Evolutionary conservation across 2,888 invertebrate genomes (phyloP).

Genomic region (Eupithecia centaureata): DNA sequence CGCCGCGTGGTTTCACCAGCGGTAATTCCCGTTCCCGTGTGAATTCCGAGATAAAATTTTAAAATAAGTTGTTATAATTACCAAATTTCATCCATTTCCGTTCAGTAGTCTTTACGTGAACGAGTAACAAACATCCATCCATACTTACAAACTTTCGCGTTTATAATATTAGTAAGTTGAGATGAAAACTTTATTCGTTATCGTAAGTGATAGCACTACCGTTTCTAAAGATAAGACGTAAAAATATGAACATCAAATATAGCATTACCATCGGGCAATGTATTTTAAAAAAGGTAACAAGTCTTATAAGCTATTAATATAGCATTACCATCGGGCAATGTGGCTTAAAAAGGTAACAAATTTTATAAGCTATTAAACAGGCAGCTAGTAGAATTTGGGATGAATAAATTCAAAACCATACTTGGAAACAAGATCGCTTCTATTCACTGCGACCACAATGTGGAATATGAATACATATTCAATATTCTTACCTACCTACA

Average conservation of each 20-base stretch:
- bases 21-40: too few relatives aligned
- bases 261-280: not conserved
- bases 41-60: too few relatives aligned
- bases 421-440: not conserved
- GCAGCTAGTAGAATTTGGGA: not conserved
- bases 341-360: not conserved
- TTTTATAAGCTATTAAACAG: not conserved
- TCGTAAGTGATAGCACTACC: too few relatives aligned
- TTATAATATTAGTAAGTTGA: too few relatives aligned
- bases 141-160: too few relatives aligned
- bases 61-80: too few relatives aligned
- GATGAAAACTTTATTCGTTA: too few relatives aligned
- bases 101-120: too few relatives aligned
- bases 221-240: too few relatives aligned
- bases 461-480: not conserved
- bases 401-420: not conserved
- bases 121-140: too few relatives aligned
- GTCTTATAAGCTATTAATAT: not conserved
- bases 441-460: constrained; percentile 3
- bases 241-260: not conserved
- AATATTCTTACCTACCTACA: not conserved
- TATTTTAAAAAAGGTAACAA: not conserved
- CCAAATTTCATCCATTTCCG: too few relatives aligned
- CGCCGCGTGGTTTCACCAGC: too few relatives aligned
- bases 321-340: not conserved